Evolutionary conservation across 92 coral and sea anemone species (phyloP).

Genomic region (Umimayanthus kanabou): DNA sequence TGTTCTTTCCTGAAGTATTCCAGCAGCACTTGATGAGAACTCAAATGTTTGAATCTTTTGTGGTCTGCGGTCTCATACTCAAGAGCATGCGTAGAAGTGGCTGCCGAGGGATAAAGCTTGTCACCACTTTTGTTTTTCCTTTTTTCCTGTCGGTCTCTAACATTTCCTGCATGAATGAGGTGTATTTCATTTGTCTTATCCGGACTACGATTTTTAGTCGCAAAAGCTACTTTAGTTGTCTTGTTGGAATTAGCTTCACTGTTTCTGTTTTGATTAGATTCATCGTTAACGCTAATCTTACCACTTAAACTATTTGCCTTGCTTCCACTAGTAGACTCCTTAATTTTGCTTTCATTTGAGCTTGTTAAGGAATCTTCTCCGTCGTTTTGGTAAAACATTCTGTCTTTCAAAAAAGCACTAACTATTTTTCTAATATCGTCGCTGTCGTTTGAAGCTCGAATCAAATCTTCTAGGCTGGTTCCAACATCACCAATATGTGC

Average conservation of each 20-base stretch:
- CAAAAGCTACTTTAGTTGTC: not conserved
- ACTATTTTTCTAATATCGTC: not conserved
- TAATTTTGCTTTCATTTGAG: not conserved
- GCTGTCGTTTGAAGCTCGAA: not conserved
- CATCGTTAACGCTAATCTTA: not conserved
- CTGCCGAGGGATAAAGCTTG: not conserved
- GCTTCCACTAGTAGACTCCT: not conserved
- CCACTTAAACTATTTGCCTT: not conserved
- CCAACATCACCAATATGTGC: not conserved
- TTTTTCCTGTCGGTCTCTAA: not conserved
- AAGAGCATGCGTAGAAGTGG: not conserved
- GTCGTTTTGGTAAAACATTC: not conserved
- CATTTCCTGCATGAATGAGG: not conserved
- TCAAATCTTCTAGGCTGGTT: not conserved
- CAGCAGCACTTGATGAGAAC: constrained; percentile 62
- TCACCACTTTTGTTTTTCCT: not conserved
- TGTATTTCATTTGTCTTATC: not conserved
- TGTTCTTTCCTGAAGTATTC: constrained; percentile 72
- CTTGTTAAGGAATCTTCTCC: not conserved
- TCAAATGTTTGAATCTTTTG: constrained; percentile 12
- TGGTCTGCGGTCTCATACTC: not conserved
- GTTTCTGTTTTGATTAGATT: not conserved
- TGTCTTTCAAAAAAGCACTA: not conserved
- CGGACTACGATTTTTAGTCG: not conserved
- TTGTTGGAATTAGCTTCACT: not conserved